Conservation (phyloP, 2,797 vertebrate species). For the Catharus ustulatus region DNA sequence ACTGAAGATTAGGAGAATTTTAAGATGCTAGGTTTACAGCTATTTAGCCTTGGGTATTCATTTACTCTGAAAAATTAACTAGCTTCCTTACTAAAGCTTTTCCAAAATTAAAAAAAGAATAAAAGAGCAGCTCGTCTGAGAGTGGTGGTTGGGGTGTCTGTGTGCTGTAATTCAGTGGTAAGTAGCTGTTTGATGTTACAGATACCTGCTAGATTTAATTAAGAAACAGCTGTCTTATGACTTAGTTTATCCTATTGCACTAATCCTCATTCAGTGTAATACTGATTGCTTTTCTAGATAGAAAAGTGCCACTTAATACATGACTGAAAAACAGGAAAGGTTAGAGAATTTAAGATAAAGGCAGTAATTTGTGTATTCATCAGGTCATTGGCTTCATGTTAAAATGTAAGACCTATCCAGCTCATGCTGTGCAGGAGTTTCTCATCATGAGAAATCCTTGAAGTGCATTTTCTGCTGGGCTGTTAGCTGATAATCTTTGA, state of each 20-base stretch:
- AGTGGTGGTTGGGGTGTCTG: neutral
- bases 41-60: neutral
- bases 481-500: neutral
- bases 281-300: conserved; percentile 54
- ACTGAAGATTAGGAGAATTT: neutral
- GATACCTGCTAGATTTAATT: conserved; percentile 46
- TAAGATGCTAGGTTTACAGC: neutral
- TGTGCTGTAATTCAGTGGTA: conserved; percentile 2
- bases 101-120: neutral
- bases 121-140: neutral
- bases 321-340: conserved; percentile 51
- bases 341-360: conserved; percentile 27
- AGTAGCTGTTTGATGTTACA: conserved; percentile 6
- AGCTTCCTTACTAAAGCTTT: neutral
- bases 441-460: neutral
- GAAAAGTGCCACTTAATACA: neutral
- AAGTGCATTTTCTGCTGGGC: neutral
- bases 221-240: conserved; percentile 21
- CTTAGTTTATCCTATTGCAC: conserved; percentile 33
- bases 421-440: neutral
- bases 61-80: neutral
- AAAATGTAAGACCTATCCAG: neutral
- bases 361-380: neutral
- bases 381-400: neutral
- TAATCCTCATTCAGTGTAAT: neutral